Percentiles rank a stretch among this genome's conserved stretches.
Evolutionary conservation across 2,113 vertebrate species (phyloP).

Genomic region (Lota lota): DNA sequence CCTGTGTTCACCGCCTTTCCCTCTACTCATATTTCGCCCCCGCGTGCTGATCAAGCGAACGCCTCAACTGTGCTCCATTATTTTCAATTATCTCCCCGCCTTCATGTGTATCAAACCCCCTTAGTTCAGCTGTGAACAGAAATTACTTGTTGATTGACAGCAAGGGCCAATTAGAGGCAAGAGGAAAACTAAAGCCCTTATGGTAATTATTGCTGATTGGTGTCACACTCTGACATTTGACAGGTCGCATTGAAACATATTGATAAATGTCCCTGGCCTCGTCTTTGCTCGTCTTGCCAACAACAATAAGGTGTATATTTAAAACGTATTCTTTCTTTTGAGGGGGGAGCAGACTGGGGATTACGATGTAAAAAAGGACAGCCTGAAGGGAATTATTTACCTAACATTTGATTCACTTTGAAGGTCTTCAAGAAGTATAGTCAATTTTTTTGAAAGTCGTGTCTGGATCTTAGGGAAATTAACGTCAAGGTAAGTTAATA

Average conservation of each 20-base stretch:
- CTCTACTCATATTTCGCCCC: conserved; percentile 61
- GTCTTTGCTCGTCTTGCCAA: too few relatives aligned
- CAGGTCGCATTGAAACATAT: conserved; percentile 33
- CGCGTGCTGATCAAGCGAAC: conserved; percentile 65
- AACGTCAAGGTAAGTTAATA: too few relatives aligned
- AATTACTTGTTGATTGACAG: conserved; percentile 79
- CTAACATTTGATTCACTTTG: too few relatives aligned
- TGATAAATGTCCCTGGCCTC: conserved; percentile 23
- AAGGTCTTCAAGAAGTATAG: too few relatives aligned
- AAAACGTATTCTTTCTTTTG: conserved; percentile 3
- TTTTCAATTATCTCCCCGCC: conserved; percentile 75
- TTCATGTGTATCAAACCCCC: conserved; percentile 61
- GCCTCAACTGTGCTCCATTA: conserved; percentile 76
- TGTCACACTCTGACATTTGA: conserved; percentile 61
- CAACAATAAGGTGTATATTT: conserved; percentile 15
- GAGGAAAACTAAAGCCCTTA: conserved; percentile 56
- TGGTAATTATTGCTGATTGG: conserved; percentile 70
- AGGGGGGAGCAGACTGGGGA: too few relatives aligned
- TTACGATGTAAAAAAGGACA: too few relatives aligned
- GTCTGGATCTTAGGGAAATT: too few relatives aligned
- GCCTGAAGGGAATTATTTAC: too few relatives aligned
- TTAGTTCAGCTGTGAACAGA: conserved; percentile 68
- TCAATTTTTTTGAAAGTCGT: too few relatives aligned
- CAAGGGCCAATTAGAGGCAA: conserved; percentile 67
- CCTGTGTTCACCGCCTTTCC: conserved; percentile 62